Conservation (phyloP, 2,113 vertebrate species). For the Ailurus styani region DNA sequence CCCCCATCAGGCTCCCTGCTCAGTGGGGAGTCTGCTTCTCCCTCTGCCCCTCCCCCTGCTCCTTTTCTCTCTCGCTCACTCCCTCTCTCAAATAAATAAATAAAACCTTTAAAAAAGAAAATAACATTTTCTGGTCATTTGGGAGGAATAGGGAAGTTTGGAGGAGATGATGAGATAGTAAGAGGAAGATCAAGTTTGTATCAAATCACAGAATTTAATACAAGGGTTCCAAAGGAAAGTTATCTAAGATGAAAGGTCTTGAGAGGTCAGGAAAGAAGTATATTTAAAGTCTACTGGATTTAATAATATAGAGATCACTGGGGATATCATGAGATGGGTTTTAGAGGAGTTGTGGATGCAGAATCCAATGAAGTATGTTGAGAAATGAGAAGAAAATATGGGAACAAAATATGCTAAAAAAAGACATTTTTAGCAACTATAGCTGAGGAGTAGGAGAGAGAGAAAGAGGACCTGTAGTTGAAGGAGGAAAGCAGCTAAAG, state of each 20-base stretch:
- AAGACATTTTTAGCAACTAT: neutral
- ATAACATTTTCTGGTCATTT: neutral
- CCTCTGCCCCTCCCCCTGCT: no score
- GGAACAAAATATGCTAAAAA: neutral
- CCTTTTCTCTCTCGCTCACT: no score
- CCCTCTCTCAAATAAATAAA: no score
- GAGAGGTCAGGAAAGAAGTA: neutral
- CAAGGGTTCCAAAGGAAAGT: neutral
- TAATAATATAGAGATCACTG: neutral
- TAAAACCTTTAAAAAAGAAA: neutral
- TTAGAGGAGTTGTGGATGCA: neutral
- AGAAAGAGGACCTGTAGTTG: accelerated
- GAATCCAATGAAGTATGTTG: neutral
- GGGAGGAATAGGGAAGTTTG: neutral
- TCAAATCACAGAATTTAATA: neutral
- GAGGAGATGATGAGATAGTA: neutral
- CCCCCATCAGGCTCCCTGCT: no score
- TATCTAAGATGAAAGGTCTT: neutral
- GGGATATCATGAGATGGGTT: neutral
- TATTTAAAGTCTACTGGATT: neutral
- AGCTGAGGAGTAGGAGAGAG: neutral
- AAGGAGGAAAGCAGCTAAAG: neutral
- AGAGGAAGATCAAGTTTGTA: neutral
- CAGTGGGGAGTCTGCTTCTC: no score
- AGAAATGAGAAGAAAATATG: neutral